Conservation (phyloP, 2,113 vertebrate species). For the Kobus ellipsiprymnus region DNA sequence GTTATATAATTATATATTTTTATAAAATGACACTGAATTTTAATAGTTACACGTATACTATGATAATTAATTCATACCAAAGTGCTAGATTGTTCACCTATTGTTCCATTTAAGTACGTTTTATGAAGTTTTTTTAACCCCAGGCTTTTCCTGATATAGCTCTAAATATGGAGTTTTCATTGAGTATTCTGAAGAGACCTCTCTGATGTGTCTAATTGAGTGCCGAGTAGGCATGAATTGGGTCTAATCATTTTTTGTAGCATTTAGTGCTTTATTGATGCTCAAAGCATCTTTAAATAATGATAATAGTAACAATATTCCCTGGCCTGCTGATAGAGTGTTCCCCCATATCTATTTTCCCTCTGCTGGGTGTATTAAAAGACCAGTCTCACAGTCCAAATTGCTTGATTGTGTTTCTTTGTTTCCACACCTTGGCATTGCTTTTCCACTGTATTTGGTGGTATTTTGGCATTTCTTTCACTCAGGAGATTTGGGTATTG, state of each 20-base stretch:
- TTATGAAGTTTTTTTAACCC: background rate
- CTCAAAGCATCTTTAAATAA: slow-evolving; percentile 10
- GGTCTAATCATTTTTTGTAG: background rate
- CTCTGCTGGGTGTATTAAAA: background rate
- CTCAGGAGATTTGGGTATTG: background rate
- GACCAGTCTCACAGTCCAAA: background rate
- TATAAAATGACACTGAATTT: background rate
- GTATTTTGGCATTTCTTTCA: background rate
- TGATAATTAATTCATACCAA: background rate
- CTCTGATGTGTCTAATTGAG: background rate
- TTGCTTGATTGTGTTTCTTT: background rate
- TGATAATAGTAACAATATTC: background rate
- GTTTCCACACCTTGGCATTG: background rate
- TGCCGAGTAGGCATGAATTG: background rate
- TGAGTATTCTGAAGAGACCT: background rate
- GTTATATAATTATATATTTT: background rate
- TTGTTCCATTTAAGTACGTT: background rate
- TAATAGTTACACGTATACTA: background rate
- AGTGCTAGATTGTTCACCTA: background rate
- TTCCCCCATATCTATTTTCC: background rate
- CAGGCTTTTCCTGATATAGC: background rate
- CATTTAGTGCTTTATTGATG: background rate
- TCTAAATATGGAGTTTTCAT: background rate
- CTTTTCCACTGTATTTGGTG: background rate
- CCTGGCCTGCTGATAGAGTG: background rate